phyloP scores from a whole-genome alignment of 2,888 invertebrate species.

The Acrobasis suavella region DNA sequence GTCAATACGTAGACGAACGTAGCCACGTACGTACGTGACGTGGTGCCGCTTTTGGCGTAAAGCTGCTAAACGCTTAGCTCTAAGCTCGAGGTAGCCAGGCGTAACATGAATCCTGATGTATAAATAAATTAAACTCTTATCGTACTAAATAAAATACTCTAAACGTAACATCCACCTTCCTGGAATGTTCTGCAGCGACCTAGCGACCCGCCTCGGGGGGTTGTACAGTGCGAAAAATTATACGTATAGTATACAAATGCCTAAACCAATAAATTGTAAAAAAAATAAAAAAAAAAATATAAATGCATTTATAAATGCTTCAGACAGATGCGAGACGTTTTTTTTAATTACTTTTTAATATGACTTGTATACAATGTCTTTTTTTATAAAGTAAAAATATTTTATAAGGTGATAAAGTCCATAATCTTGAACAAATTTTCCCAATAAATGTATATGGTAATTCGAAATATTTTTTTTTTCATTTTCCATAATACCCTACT shows the following conservation, averaged over 20 bases:
- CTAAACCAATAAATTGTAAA: too few species aligned
- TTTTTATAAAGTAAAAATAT: too few species aligned
- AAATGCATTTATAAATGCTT: conserved; percentile 17
- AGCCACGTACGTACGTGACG: too few species aligned
- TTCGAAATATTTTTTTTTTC: too few species aligned
- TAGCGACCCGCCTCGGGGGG: neutral
- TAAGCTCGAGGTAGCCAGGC: conserved; percentile 6
- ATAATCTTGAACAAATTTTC: too few species aligned
- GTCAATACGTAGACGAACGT: too few species aligned
- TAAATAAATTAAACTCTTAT: conserved; percentile 42
- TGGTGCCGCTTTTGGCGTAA: too few species aligned
- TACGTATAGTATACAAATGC: conserved; percentile 4
- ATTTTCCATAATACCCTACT: too few species aligned
- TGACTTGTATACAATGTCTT: too few species aligned
- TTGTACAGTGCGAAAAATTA: neutral
- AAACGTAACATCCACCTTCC: conserved; percentile 31
- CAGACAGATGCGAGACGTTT: neutral
- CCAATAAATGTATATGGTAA: too few species aligned
- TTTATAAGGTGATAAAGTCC: too few species aligned
- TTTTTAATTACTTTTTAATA: neutral
- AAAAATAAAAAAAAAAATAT: too few species aligned
- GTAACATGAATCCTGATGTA: conserved; percentile 26
- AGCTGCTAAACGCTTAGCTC: conserved; percentile 1
- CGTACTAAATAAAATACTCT: conserved; percentile 34
- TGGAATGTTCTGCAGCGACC: conserved; percentile 36